phyloP scores from a whole-genome alignment of 2,888 invertebrate genomes.

The Cremastinae sp. region DNA sequence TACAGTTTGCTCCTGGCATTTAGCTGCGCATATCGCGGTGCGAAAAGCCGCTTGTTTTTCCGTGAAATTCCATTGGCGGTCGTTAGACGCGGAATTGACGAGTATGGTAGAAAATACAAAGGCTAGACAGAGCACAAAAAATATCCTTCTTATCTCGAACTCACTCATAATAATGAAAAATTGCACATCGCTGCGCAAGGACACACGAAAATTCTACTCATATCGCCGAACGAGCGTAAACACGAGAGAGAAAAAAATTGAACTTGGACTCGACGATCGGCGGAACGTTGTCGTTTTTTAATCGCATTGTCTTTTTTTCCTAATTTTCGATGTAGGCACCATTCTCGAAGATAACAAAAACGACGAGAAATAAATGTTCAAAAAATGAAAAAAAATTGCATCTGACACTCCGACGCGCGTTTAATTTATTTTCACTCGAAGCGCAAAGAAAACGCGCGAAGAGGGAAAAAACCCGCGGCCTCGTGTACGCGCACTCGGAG shows the following conservation, averaged over 20 bases:
- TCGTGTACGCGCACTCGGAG: too few species aligned
- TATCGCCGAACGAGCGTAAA: neutral
- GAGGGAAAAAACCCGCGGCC: too few species aligned
- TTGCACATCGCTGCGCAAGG: neutral
- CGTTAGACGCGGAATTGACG: neutral
- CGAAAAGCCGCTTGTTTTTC: constrained; percentile 34
- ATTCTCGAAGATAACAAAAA: too few species aligned
- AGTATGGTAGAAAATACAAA: neutral
- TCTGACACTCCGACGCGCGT: too few species aligned
- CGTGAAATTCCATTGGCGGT: constrained; percentile 3
- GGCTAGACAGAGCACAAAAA: neutral
- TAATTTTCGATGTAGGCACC: too few species aligned
- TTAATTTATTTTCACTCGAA: too few species aligned
- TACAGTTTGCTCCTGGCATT: constrained; percentile 37
- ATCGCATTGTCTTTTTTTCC: too few species aligned
- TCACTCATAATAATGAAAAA: neutral
- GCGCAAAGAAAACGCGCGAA: too few species aligned
- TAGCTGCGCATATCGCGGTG: constrained; percentile 27
- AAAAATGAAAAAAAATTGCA: too few species aligned
- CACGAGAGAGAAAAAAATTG: neutral
- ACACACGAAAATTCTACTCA: constrained; percentile 3
- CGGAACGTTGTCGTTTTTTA: too few species aligned
- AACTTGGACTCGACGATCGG: too few species aligned
- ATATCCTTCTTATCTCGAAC: constrained; percentile 9
- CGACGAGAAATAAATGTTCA: too few species aligned